phyloP scores from a whole-genome alignment of 2,113 vertebrate genomes.

The Sapajus apella region DNA sequence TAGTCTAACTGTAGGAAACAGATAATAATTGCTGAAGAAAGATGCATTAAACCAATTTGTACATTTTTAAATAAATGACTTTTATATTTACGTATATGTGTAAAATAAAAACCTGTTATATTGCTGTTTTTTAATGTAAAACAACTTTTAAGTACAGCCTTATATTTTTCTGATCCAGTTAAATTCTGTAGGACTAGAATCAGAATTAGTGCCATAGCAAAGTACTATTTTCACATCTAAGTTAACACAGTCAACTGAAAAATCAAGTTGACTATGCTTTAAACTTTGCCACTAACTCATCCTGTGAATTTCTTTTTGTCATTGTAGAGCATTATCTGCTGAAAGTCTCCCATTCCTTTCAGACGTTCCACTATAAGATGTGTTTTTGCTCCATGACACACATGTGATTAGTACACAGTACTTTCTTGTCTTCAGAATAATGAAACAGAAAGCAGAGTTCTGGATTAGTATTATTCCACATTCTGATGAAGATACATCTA shows the following conservation, averaged over 20 bases:
- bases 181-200: conserved; percentile 13
- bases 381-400: background rate
- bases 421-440: background rate
- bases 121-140: background rate
- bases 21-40: background rate
- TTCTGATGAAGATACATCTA: background rate
- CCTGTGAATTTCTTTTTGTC: background rate
- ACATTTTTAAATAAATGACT: conserved; percentile 30
- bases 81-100: background rate
- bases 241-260: conserved; percentile 29
- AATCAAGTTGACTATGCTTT: background rate
- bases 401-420: background rate
- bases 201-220: background rate
- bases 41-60: background rate
- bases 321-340: background rate
- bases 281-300: conserved; percentile 6
- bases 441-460: conserved; percentile 54
- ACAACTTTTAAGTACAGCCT: background rate
- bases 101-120: background rate
- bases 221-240: background rate
- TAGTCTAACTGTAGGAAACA: background rate
- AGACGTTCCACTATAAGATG: background rate
- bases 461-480: background rate
- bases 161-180: background rate
- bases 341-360: conserved; percentile 24